phyloP scores from a whole-genome alignment of 2,797 vertebrate species.

The Mallotus villosus region DNA sequence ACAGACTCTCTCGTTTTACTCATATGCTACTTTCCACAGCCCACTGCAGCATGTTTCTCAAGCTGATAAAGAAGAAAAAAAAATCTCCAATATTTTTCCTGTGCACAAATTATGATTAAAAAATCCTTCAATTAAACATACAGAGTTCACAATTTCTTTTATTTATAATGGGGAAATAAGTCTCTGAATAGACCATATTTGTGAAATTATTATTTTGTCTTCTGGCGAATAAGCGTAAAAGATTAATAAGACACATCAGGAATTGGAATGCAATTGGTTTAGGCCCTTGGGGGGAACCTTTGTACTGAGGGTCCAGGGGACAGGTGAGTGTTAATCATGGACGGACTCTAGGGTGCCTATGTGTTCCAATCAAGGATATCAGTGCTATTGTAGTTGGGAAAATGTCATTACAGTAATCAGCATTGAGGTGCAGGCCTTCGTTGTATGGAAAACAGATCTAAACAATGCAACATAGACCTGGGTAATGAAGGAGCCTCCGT shows the following conservation, averaged over 20 bases:
- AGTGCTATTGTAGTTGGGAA: conserved; percentile 72
- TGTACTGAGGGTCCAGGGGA: conserved; percentile 29
- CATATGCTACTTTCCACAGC: conserved; percentile 61
- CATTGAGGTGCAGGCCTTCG: conserved; percentile 67
- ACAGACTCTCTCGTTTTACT: conserved; percentile 66
- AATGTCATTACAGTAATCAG: conserved; percentile 75
- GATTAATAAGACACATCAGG: conserved; percentile 49
- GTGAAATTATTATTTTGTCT: conserved; percentile 38
- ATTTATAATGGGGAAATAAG: no score
- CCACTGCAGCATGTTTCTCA: conserved; percentile 60
- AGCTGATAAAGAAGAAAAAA: conserved; percentile 45
- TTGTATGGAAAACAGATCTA: conserved; percentile 56
- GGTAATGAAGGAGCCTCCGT: conserved; percentile 79
- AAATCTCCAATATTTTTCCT: neutral
- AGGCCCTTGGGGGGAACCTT: conserved; percentile 25
- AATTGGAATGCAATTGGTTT: conserved; percentile 46
- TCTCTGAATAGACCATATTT: no score
- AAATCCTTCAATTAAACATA: neutral
- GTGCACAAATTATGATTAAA: neutral
- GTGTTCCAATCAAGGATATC: conserved; percentile 65
- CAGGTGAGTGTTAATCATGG: conserved; percentile 59
- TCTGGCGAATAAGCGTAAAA: conserved; percentile 42
- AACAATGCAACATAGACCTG: conserved; percentile 68
- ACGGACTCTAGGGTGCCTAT: conserved; percentile 63
- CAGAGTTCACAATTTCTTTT: no score